Conservation (phyloP, 2,113 vertebrate genomes). For the Taxidea taxus region DNA sequence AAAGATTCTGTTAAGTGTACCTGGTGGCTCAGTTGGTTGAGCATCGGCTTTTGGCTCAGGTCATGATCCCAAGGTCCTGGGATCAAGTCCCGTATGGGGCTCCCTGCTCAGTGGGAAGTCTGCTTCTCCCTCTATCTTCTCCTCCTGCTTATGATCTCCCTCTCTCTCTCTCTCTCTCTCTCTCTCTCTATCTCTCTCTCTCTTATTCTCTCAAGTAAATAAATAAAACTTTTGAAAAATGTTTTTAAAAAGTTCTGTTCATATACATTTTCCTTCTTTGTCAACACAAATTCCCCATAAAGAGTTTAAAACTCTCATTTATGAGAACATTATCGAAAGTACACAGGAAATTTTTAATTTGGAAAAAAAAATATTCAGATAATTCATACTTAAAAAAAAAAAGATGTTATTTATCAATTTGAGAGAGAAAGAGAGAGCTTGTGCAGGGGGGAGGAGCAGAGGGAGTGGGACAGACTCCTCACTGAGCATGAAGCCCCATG, state of each 20-base stretch:
- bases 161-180: no score
- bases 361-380: background rate
- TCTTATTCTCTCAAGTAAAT: background rate
- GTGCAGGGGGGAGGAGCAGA: background rate
- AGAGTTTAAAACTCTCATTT: background rate
- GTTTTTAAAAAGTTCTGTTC: background rate
- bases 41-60: background rate
- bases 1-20: background rate
- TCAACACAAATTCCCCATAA: background rate
- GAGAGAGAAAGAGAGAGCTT: background rate
- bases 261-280: background rate
- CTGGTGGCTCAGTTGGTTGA: background rate
- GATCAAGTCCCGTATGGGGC: background rate
- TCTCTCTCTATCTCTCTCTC: no score
- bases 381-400: background rate
- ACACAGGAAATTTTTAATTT: background rate
- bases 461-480: background rate
- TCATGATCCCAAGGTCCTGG: background rate
- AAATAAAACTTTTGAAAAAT: background rate
- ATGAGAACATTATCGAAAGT: background rate
- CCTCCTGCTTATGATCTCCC: background rate
- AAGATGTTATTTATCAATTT: background rate
- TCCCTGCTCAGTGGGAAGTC: background rate
- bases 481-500: background rate
- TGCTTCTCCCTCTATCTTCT: background rate